Evolutionary conservation across 2,797 vertebrate genomes (phyloP).

Genomic region (Sebastes iracundus): DNA sequence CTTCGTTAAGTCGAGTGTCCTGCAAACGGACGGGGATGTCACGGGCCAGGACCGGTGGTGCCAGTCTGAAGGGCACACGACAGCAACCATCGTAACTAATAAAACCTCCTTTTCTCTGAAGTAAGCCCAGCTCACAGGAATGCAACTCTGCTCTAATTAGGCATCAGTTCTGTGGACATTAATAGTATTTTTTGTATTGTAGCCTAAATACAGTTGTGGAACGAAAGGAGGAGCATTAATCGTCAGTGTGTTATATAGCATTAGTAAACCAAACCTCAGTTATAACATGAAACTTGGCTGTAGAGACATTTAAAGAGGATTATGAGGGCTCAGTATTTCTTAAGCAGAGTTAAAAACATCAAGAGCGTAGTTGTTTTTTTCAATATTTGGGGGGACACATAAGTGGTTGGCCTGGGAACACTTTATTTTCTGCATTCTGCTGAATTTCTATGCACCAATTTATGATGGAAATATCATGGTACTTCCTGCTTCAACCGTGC

Average conservation of each 20-base stretch:
- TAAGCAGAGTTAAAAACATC: too few relatives aligned
- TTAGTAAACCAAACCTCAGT: neutral
- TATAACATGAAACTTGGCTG: neutral
- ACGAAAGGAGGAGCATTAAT: neutral
- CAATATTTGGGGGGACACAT: too few relatives aligned
- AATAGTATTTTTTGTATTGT: neutral
- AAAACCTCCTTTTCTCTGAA: constrained; percentile 38
- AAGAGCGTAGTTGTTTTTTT: too few relatives aligned
- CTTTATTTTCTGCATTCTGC: too few relatives aligned
- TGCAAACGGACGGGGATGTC: constrained; percentile 42
- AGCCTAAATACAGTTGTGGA: neutral
- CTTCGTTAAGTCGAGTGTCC: neutral
- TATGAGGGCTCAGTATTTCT: neutral
- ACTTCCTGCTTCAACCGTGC: too few relatives aligned
- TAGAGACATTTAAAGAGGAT: neutral
- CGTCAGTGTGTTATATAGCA: neutral
- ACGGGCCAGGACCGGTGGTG: constrained; percentile 57
- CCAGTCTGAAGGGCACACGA: constrained; percentile 48
- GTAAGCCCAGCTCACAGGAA: constrained; percentile 30
- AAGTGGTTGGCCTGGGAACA: too few relatives aligned
- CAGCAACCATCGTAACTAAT: constrained; percentile 4
- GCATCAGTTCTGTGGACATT: neutral
- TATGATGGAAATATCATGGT: too few relatives aligned
- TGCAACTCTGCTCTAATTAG: neutral
- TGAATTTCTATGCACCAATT: too few relatives aligned